These are phyloP conservation scores for Arothron firmamentum DNA, from an alignment of 2,113 vertebrate species.

Conservation along the genomic window DNA sequence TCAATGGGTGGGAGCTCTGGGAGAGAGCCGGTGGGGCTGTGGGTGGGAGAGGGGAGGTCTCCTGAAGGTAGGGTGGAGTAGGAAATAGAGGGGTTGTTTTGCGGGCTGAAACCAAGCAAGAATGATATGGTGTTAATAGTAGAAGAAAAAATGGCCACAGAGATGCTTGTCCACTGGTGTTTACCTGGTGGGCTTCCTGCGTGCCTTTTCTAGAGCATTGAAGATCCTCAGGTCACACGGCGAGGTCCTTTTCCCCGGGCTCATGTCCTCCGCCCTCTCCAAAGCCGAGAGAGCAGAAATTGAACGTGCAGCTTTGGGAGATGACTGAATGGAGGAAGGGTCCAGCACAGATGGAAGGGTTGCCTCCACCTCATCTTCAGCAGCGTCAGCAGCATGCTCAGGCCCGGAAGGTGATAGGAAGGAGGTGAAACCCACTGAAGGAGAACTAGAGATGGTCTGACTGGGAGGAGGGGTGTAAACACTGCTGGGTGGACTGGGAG, in stretches of 20 bases:
- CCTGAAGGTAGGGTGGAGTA: conserved; percentile 37
- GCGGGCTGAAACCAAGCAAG: conserved; percentile 8
- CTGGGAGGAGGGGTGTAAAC: not conserved
- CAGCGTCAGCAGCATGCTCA: not conserved
- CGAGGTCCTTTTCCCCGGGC: conserved; percentile 26
- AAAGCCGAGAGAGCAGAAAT: conserved; percentile 53
- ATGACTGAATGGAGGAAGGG: not conserved
- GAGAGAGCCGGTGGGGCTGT: conserved; percentile 3
- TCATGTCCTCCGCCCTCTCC: conserved; percentile 63
- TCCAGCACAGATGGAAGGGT: not conserved
- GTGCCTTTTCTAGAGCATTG: conserved; percentile 67
- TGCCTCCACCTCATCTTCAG: conserved; percentile 12
- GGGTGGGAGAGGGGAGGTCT: conserved; percentile 19
- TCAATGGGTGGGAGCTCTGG: conserved; percentile 60
- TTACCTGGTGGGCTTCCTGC: conserved; percentile 58
- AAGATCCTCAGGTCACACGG: conserved; percentile 61
- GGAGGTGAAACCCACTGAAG: conserved; percentile 6
- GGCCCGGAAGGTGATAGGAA: conserved; percentile 20
- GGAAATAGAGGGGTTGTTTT: conserved; percentile 1
- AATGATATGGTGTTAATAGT: too few relatives aligned
- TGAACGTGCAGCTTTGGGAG: conserved; percentile 24
- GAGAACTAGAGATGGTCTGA: not conserved
- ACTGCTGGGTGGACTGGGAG: not conserved
- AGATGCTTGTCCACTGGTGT: not conserved
- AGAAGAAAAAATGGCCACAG: not conserved